phyloP scores from a whole-genome alignment of 2,888 invertebrate species.

The Cyrtodaria siliqua region DNA sequence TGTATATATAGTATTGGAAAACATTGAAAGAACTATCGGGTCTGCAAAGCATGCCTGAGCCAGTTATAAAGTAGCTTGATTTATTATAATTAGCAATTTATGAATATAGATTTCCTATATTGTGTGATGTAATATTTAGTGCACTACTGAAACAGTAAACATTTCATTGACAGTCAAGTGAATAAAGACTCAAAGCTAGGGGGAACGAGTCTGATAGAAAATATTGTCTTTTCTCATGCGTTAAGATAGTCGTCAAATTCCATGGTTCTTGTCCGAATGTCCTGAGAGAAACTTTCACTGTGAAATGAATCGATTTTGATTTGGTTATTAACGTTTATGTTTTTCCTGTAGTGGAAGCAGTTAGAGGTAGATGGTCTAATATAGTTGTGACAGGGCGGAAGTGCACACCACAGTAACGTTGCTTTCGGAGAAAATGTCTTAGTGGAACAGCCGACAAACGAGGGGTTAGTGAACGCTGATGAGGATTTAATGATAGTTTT shows the following conservation, averaged over 20 bases:
- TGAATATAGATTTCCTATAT: conserved; percentile 46
- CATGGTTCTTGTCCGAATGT: neutral
- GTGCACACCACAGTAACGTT: too few species aligned
- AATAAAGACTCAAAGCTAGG: neutral
- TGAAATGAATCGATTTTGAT: neutral
- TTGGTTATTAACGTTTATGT: neutral
- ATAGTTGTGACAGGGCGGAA: too few species aligned
- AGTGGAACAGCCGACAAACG: too few species aligned
- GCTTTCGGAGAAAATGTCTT: too few species aligned
- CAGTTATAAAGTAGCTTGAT: conserved; percentile 10
- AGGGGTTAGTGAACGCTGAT: too few species aligned
- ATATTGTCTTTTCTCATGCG: neutral
- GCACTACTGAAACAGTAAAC: conserved; percentile 1
- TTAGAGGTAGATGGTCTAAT: too few species aligned
- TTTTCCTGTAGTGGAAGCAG: neutral
- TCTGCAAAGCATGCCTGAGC: neutral
- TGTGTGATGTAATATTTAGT: conserved; percentile 13
- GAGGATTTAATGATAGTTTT: too few species aligned
- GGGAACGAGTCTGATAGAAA: neutral
- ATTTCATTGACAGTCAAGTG: neutral
- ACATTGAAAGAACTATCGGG: too few species aligned
- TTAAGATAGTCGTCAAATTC: neutral
- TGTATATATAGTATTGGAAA: too few species aligned
- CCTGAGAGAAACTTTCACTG: neutral
- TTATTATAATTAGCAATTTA: conserved; percentile 36